Base-by-base conservation (phyloP, 2,797 vertebrate species). In the Pelochelys cantorii region DNA sequence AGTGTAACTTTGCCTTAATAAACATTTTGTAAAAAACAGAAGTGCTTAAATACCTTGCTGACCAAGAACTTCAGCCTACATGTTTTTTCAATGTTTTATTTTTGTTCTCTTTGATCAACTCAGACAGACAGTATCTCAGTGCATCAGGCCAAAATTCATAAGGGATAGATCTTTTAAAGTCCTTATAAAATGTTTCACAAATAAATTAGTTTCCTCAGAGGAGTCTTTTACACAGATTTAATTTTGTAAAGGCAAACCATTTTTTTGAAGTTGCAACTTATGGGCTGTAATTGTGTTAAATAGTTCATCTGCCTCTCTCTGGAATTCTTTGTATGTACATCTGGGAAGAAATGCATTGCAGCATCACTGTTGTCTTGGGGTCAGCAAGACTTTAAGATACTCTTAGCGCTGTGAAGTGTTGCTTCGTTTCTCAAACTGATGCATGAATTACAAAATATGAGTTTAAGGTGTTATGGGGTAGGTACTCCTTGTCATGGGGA, bases 241-340 rank as follows among this genome's bases (percentile, higher is more conserved):
- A 84, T 56, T 71, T 68, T 81, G 7, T 56, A 87, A 85, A 83
- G 77, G 79, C 90, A 92, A 92, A 95, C 90, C 62, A 93, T 77
- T 90, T 95, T 93, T 56, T 3, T 81, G 25, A 82, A 31, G 57
- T 23, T 93, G 95, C 20, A 52, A 90, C 29, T 91, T 88, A 23
- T 5, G 81, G 87, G n/a, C 56, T 42, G 88, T 94, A 9, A 22
- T 9, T 86, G 88, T 86, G 34, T 78, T 93, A 92, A 94, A 1
- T 1, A 92, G 27, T 23, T 94, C 14, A 77, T 86, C n/a, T 91
- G 25, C 83, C 7, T 92, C 0, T 86, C 15, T 88, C 62, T 95
- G 86, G 42, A 86, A 89, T 42, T 13, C 85, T 95, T 92, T 81
- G 78, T 90, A 57, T 48, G 4, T 77, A 20, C 62, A 2, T 77